Base-by-base conservation (phyloP, 2,888 invertebrate genomes). In the Tenthredo amoena region DNA sequence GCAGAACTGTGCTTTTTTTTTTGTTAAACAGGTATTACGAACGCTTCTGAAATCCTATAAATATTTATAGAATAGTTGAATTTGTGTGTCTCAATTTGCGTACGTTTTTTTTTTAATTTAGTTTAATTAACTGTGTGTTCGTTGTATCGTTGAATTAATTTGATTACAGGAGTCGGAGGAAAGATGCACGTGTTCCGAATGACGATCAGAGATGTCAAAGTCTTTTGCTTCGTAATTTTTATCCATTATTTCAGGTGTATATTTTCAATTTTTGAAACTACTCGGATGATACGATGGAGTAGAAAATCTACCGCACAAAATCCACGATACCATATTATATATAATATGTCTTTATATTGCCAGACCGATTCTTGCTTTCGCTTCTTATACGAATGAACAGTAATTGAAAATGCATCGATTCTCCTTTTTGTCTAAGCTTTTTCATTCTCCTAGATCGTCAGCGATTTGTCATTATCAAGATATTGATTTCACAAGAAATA, bases 1-100 rank as follows among this genome's bases (percentile, higher is more conserved):
- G 87, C 50, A 86, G 89, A 88, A 88, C 88, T 88, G 88, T 83
- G 71, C 87, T 85, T 88, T 86, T 10, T 40, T 87, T 87, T 88
- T 85, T 77, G 86, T 86, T 89, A 87, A 86, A 86, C 86, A 86
- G 87, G 84, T 55, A 55, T 77, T 50, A 77, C 34, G 55, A 55
- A 77, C n/a, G 26, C 47, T 50, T 50, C 4, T 77, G 31, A 5
- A 50, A 18, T 77, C 77, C 26, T 77, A 50, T 77, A 68, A 10
- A 68, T 68, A 68, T 68, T 34, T 68, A 34, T 77, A 77, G 77
- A 50, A 18, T 77, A 77, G 50, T 77, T 50, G 6, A 34, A 55
- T 77, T 34, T 21, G 34, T 77, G 50, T 77, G 77, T 77, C 55
- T 77, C 12, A 55, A 77, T 55, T 77, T 26, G 55, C 31, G 77